Conservation (phyloP, 2,888 invertebrate genomes). For the Drosophila differens region DNA sequence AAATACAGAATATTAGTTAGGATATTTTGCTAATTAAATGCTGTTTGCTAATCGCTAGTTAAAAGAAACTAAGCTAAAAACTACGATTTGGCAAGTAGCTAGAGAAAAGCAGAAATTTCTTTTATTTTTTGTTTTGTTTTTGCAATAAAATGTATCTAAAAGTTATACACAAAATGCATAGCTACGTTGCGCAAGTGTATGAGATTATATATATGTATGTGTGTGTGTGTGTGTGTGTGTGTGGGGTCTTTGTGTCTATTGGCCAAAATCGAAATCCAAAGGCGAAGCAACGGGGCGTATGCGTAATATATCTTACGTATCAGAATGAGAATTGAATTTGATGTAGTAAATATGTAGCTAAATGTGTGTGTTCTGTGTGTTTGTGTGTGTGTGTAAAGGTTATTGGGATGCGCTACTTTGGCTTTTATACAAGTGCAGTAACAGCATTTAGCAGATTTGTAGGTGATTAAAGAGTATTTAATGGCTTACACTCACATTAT, state of each 20-base stretch:
- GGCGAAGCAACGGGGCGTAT: slow-evolving; percentile 70
- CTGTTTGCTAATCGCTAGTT: slow-evolving; percentile 42
- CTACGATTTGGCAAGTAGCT: slow-evolving; percentile 44
- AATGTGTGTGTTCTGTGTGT: slow-evolving; percentile 8
- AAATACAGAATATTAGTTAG: slow-evolving; percentile 27
- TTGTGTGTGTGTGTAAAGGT: slow-evolving; percentile 6
- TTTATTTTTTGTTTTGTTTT: slow-evolving; percentile 2
- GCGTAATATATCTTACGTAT: slow-evolving; percentile 52
- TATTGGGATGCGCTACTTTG: slow-evolving; percentile 27
- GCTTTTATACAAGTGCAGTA: slow-evolving; percentile 56
- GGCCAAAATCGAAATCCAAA: slow-evolving; percentile 41
- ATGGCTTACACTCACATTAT: slow-evolving; percentile 33
- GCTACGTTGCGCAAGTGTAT: slow-evolving; percentile 33
- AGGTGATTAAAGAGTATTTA: slow-evolving; percentile 40
- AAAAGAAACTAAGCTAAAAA: slow-evolving; percentile 46
- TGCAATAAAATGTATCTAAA: slow-evolving; percentile 21
- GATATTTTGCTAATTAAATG: slow-evolving; percentile 42
- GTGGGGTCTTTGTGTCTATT: background rate
- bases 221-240: slow-evolving; percentile 9
- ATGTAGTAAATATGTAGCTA: slow-evolving; percentile 30
- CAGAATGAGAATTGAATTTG: slow-evolving; percentile 51
- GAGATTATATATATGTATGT: slow-evolving; percentile 5
- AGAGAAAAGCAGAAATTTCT: slow-evolving; percentile 28
- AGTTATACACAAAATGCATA: slow-evolving; percentile 50
- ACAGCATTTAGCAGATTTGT: slow-evolving; percentile 48